Base-by-base conservation (phyloP, 2,113 vertebrate species). In the Mirounga angustirostris region DNA sequence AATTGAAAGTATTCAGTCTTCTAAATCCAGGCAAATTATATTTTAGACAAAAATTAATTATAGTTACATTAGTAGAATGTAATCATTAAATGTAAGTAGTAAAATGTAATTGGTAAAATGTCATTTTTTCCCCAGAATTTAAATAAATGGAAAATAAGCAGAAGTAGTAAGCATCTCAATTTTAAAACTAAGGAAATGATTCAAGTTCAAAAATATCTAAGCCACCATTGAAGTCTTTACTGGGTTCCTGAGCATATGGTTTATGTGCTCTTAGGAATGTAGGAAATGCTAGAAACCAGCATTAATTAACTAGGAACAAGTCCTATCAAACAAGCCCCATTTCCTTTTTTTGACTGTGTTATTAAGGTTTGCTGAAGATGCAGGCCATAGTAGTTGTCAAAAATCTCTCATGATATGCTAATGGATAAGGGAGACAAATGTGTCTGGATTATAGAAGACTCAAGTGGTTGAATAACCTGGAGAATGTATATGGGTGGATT, bases 181-280 rank as follows among this genome's bases (percentile, higher is more conserved):
- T 97, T 97, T 85, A 67, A 84, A 97, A 94, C 8, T n/a, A 11
- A 94, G 26, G 36, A 89, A 78, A 73, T 50, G 8, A 79, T 30
- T 84, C 58, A 88, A 59, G 26, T 65, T 86, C 50, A 94, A 92
- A 96, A 89, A 67, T 89, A 30, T 16, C 56, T 73, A 85, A 50
- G 26, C 10, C 36, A 86, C 54, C 28, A 76, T 50, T 40, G n/a
- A 89, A 67, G 95, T 82, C 78, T 94, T 65, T 59, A 88, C 26
- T 67, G 22, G 50, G n/a, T 80, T 96, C 46, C 54, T 74, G 69
- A 92, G 88, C 91, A 86, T 76, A 24, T 87, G 89, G 74, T 86
- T 93, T 90, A 90, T 69, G 28, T 93, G 76, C 30, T 52, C n/a
- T 97, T 78, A 73, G 81, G 80, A 96, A 93, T 96, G 74, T 63